phyloP scores from a whole-genome alignment of 2,113 vertebrate genomes.

The Dinomys branickii region DNA sequence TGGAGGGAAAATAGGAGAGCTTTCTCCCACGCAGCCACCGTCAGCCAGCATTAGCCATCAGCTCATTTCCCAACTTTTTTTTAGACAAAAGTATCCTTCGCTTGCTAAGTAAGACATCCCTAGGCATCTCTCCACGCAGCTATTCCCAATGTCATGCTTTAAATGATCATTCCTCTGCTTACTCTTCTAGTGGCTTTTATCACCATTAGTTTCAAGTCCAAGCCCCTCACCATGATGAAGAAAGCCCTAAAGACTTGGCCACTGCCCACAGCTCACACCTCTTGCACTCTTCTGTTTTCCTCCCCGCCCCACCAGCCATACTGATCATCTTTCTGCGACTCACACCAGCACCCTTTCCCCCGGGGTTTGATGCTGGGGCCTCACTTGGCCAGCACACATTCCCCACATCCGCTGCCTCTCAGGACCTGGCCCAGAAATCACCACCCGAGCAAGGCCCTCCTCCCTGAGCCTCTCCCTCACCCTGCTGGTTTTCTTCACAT shows the following conservation, averaged over 20 bases:
- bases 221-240: background rate
- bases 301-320: background rate
- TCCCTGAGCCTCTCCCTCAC: background rate
- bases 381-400: background rate
- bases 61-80: background rate
- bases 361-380: accelerated
- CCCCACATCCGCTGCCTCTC: background rate
- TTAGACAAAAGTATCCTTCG: background rate
- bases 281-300: background rate
- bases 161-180: background rate
- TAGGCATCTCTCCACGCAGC: background rate
- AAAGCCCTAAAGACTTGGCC: background rate
- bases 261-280: background rate
- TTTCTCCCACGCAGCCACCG: background rate
- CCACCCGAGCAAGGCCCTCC: background rate
- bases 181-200: background rate
- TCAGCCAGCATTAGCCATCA: background rate
- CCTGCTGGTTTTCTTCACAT: background rate
- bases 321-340: background rate
- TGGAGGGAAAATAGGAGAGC: background rate
- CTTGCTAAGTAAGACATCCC: background rate
- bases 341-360: accelerated
- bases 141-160: background rate
- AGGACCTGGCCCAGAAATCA: accelerated
- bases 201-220: background rate